phyloP scores from a whole-genome alignment of 1,140 invertebrate species.

The Hestina assimilis region DNA sequence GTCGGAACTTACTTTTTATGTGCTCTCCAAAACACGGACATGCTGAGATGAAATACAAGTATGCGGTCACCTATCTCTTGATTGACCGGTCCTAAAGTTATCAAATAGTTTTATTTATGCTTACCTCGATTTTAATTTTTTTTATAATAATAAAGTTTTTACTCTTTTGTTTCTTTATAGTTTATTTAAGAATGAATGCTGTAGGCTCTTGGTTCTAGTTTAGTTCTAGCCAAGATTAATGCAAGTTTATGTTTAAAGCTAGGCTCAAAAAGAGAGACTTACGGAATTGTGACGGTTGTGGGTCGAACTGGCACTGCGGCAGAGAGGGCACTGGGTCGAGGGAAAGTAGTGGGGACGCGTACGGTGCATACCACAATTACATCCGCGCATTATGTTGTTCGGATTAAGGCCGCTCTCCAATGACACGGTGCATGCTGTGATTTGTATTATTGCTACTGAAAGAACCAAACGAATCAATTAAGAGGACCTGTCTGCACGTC shows the following conservation, averaged over 20 bases:
- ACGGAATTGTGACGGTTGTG: slow-evolving; percentile 60
- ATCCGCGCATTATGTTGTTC: slow-evolving; percentile 39
- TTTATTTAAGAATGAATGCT: too few species aligned
- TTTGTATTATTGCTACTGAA: slow-evolving; percentile 17
- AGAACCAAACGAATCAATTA: not conserved
- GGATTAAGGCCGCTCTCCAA: slow-evolving; percentile 39
- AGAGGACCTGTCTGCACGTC: too few species aligned
- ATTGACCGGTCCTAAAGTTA: too few species aligned
- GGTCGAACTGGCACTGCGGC: slow-evolving; percentile 51
- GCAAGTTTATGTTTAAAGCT: slow-evolving; percentile 20
- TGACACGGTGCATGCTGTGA: slow-evolving; percentile 23
- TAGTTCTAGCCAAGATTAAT: slow-evolving; percentile 34
- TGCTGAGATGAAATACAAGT: too few species aligned
- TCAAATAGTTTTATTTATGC: too few species aligned
- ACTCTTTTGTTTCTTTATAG: too few species aligned
- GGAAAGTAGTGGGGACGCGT: slow-evolving; percentile 69
- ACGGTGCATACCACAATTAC: slow-evolving; percentile 69
- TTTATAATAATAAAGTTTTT: too few species aligned
- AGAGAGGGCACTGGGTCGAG: slow-evolving; percentile 74
- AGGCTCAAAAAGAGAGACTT: slow-evolving; percentile 67
- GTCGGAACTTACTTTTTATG: too few species aligned
- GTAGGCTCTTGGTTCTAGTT: too few species aligned
- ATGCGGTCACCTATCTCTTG: too few species aligned
- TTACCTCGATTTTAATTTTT: too few species aligned
- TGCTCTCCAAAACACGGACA: too few species aligned